phyloP scores from a whole-genome alignment of 2,888 invertebrate genomes.

The Drosophila mayaguana region DNA sequence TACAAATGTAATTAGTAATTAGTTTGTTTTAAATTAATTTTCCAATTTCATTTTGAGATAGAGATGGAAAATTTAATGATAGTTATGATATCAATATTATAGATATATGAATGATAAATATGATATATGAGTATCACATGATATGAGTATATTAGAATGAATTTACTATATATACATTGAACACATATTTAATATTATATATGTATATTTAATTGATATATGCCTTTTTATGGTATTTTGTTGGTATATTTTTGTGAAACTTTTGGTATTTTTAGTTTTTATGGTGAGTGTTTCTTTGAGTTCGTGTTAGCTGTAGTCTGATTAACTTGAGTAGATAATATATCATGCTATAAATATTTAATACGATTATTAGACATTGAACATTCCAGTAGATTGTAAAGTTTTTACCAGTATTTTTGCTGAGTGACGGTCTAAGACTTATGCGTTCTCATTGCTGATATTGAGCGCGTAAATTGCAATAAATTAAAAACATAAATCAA shows the following conservation, averaged over 20 bases:
- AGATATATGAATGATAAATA: no score
- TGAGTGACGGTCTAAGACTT: slow-evolving; percentile 47
- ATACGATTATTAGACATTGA: slow-evolving; percentile 17
- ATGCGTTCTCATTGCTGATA: slow-evolving; percentile 14
- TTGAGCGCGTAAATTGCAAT: neutral
- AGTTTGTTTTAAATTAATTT: slow-evolving; percentile 20
- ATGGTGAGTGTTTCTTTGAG: slow-evolving; percentile 45
- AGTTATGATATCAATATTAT: slow-evolving; percentile 4
- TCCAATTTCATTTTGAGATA: slow-evolving; percentile 64
- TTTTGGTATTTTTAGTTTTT: slow-evolving; percentile 44
- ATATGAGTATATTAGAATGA: neutral
- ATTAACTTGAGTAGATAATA: slow-evolving; percentile 5
- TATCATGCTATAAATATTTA: slow-evolving; percentile 24
- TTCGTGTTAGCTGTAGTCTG: slow-evolving; percentile 16
- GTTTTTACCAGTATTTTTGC: slow-evolving; percentile 29
- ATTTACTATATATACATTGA: slow-evolving; percentile 29
- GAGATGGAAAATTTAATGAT: slow-evolving; percentile 64
- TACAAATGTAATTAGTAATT: slow-evolving; percentile 26
- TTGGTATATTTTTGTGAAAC: slow-evolving; percentile 66
- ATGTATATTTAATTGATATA: slow-evolving; percentile 15
- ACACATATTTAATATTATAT: slow-evolving; percentile 25
- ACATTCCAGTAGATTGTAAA: slow-evolving; percentile 28
- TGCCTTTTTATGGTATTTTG: slow-evolving; percentile 33
- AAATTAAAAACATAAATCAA: neutral
- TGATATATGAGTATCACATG: no score